Conservation (phyloP, 2,113 vertebrate species). For the Labrus mixtus region DNA sequence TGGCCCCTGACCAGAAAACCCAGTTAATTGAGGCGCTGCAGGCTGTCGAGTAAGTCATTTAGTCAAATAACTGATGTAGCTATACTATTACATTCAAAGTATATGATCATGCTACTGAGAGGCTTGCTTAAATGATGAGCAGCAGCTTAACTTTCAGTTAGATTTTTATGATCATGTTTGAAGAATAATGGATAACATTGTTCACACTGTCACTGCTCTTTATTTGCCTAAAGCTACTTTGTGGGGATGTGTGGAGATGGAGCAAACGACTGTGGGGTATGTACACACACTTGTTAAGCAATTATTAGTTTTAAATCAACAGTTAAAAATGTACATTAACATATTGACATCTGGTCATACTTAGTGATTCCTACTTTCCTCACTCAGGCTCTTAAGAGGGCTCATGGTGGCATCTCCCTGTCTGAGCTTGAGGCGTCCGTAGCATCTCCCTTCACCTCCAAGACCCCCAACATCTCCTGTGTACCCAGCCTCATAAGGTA, state of each 20-base stretch:
- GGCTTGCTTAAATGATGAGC: not conserved
- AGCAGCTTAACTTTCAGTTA: not conserved
- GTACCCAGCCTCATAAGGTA: slow-evolving; percentile 98
- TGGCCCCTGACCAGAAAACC: slow-evolving; percentile 98
- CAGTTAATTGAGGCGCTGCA: slow-evolving; percentile 95
- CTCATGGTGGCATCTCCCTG: slow-evolving; percentile 95
- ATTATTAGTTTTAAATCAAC: not conserved
- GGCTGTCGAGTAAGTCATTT: slow-evolving; percentile 93
- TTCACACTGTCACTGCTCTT: not conserved
- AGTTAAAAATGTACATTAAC: not conserved
- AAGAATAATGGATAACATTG: no score
- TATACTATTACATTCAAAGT: not conserved
- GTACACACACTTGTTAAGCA: slow-evolving; percentile 60
- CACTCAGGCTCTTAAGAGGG: slow-evolving; percentile 93
- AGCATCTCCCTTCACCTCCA: slow-evolving; percentile 97
- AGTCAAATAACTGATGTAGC: not conserved
- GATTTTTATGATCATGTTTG: no score
- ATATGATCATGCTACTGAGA: not conserved
- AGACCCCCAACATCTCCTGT: slow-evolving; percentile 96
- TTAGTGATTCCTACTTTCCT: not conserved
- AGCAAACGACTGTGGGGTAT: slow-evolving; percentile 98
- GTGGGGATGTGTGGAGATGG: slow-evolving; percentile 99
- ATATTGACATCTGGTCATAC: slow-evolving; percentile 62
- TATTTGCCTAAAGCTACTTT: slow-evolving; percentile 88
- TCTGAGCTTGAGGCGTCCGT: slow-evolving; percentile 98